Conservation (phyloP, 2,888 invertebrate genomes). For the Pharmacophagus antenor region DNA sequence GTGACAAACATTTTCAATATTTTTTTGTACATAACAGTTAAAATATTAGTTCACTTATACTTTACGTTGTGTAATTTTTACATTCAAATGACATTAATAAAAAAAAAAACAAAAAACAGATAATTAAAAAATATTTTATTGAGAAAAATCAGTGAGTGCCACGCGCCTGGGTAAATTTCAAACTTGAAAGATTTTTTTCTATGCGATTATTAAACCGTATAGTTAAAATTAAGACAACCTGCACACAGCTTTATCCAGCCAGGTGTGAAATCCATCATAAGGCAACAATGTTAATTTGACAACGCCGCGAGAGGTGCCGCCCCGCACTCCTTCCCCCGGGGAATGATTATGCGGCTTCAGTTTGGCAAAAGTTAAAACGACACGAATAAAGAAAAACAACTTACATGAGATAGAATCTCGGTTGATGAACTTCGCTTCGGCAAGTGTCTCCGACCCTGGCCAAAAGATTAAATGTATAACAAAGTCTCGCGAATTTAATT, state of each 20-base stretch:
- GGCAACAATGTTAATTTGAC: slow-evolving; percentile 45
- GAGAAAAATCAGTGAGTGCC: too few relatives aligned
- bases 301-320: slow-evolving; percentile 31
- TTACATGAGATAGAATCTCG: slow-evolving; percentile 30
- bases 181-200: too few relatives aligned
- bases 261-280: slow-evolving; percentile 61
- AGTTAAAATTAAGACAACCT: slow-evolving; percentile 24
- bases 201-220: too few relatives aligned
- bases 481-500: slow-evolving; percentile 23
- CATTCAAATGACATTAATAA: too few relatives aligned
- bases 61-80: too few relatives aligned
- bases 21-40: too few relatives aligned
- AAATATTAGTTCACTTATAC: too few relatives aligned
- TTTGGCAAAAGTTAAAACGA: slow-evolving; percentile 34
- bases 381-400: slow-evolving; percentile 24
- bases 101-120: too few relatives aligned
- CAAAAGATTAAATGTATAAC: slow-evolving; percentile 24
- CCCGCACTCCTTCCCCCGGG: slow-evolving; percentile 23
- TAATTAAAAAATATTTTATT: too few relatives aligned
- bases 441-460: slow-evolving; percentile 21
- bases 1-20: too few relatives aligned
- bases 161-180: too few relatives aligned
- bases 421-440: slow-evolving; percentile 29
- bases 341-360: slow-evolving; percentile 40
- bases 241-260: slow-evolving; percentile 38